These are phyloP conservation scores for Stegodyphus mimosarum DNA, from an alignment of 1,140 invertebrate genomes.

Conservation along the genomic window DNA sequence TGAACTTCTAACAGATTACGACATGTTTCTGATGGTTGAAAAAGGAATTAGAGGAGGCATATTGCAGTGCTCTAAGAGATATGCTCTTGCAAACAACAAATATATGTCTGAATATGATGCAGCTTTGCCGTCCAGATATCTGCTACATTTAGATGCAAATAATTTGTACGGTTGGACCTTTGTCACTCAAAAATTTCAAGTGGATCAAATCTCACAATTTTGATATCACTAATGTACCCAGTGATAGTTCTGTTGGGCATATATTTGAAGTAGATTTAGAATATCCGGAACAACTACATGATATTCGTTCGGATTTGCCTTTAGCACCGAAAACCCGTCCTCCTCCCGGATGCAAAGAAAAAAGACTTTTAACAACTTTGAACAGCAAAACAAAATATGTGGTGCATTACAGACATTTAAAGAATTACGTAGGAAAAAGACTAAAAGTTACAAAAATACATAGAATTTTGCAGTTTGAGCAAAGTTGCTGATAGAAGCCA, in stretches of 20 bases:
- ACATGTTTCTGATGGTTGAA: not conserved
- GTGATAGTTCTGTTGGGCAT: not conserved
- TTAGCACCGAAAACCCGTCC: not conserved
- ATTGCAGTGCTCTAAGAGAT: conserved; percentile 55
- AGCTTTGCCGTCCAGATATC: conserved; percentile 51
- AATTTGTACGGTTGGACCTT: conserved; percentile 62
- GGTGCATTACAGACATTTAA: not conserved
- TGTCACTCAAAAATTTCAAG: not conserved
- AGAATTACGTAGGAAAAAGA: not conserved
- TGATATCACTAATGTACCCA: not conserved
- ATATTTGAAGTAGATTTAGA: conserved; percentile 29
- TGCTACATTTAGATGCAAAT: conserved; percentile 63
- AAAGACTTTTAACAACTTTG: not conserved
- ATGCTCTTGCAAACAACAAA: conserved; percentile 64
- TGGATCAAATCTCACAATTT: not conserved
- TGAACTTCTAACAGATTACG: not conserved
- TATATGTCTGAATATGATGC: conserved; percentile 61
- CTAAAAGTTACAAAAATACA: not conserved
- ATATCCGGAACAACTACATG: not conserved
- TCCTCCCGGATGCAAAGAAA: not conserved
- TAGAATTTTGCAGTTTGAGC: not conserved
- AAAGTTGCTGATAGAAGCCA: not conserved
- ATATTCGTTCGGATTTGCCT: not conserved
- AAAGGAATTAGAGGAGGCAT: conserved; percentile 63
- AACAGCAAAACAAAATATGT: not conserved